Evolutionary conservation across 2,113 vertebrate species (phyloP).

Genomic region (Trematocara unimaculatum): DNA sequence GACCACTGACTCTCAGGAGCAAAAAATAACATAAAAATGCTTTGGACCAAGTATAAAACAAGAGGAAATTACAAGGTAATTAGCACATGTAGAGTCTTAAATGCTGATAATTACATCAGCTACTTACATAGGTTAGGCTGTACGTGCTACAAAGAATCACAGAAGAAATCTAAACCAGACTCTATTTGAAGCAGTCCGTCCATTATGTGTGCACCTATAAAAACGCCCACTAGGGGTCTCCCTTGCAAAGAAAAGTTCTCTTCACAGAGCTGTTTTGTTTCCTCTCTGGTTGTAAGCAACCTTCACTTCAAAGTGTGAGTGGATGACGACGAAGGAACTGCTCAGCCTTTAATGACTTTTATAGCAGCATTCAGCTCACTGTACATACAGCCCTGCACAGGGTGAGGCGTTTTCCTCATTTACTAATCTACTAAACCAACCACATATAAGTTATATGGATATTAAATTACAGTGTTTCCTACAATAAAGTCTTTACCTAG

Average conservation of each 20-base stretch:
- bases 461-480: background rate
- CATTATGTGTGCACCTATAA: background rate
- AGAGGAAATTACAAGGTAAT: background rate
- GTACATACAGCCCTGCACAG: background rate
- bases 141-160: rapidly evolving
- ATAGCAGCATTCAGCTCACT: background rate
- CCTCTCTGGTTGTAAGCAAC: background rate
- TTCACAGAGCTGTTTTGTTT: background rate
- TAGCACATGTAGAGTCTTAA: background rate
- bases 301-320: background rate
- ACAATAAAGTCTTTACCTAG: background rate
- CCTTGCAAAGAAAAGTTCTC: background rate
- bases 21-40: rapidly evolving
- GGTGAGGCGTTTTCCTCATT: background rate
- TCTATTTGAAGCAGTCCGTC: background rate
- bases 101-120: background rate
- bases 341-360: background rate
- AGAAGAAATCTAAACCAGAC: background rate
- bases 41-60: background rate
- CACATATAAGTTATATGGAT: background rate
- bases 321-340: background rate
- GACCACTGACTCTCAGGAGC: background rate
- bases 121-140: rapidly evolving
- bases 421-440: background rate
- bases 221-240: slow-evolving; percentile 1